Evolutionary conservation across 2,797 vertebrate genomes (phyloP).

Genomic region (Cyclopterus lumpus): DNA sequence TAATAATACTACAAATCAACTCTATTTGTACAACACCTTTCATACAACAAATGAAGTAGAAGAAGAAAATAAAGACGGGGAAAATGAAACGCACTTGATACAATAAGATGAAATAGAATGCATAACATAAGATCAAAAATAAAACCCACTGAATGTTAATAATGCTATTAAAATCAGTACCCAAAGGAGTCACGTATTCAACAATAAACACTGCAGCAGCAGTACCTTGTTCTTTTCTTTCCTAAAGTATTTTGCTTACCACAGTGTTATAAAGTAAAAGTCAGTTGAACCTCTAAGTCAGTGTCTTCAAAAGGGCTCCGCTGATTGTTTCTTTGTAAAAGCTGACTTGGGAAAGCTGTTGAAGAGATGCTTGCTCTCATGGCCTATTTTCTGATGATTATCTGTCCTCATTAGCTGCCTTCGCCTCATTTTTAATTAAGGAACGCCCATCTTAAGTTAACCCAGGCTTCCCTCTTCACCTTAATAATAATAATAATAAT

Average conservation of each 20-base stretch:
- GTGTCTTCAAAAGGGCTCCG: slow-evolving; percentile 16
- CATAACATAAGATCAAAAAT: too few species aligned
- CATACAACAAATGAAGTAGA: background rate
- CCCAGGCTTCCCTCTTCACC: slow-evolving; percentile 56
- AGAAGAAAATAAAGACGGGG: too few species aligned
- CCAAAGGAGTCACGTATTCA: too few species aligned
- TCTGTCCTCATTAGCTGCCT: background rate
- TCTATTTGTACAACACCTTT: background rate
- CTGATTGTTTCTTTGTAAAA: background rate
- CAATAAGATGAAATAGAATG: too few species aligned
- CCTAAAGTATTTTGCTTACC: too few species aligned
- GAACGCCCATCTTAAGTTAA: slow-evolving; percentile 64
- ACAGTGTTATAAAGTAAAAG: slow-evolving; percentile 1
- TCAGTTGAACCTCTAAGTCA: slow-evolving; percentile 4
- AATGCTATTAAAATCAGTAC: too few species aligned
- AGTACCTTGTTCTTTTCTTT: too few species aligned
- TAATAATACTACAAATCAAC: background rate
- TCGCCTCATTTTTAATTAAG: slow-evolving; percentile 64
- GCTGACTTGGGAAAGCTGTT: background rate
- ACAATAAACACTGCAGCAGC: too few species aligned
- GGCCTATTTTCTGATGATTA: background rate
- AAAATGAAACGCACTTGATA: too few species aligned
- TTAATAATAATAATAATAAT: too few species aligned
- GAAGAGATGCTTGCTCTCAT: slow-evolving; percentile 19
- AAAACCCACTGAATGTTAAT: too few species aligned